Percentiles rank a stretch among this genome's conserved stretches.
Conservation (phyloP, 2,888 invertebrate genomes). For the Orthosia gracilis region DNA sequence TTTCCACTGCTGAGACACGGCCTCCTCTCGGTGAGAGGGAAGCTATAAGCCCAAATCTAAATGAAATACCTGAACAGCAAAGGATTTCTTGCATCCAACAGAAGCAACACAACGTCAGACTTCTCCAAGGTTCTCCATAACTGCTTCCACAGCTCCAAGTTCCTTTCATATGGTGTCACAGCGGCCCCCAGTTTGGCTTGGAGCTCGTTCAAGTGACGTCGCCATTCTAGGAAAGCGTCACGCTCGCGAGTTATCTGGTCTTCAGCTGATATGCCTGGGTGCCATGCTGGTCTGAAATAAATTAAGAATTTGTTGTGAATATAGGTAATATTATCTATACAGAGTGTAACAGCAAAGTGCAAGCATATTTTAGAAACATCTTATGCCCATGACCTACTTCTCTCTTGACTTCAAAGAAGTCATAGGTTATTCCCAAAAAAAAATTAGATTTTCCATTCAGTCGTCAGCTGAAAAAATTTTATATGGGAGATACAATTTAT, state of each 20-base stretch:
- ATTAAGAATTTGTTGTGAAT: background rate
- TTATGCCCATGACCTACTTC: no score
- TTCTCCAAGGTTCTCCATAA: constrained; percentile 99
- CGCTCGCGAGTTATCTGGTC: constrained; percentile 95
- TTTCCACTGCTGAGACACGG: no score
- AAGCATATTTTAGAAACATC: no score
- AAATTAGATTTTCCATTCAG: no score
- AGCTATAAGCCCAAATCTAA: background rate
- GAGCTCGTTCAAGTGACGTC: constrained; percentile 94
- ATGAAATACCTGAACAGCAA: constrained; percentile 93
- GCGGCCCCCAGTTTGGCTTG: constrained; percentile 95
- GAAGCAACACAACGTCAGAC: constrained; percentile 97
- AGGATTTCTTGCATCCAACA: constrained; percentile 99
- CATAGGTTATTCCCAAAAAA: no score
- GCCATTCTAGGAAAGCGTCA: constrained; percentile 97
- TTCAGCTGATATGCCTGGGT: constrained; percentile 93
- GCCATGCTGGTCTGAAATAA: constrained; percentile 94
- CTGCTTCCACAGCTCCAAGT: constrained; percentile 99
- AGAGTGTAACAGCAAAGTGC: no score
- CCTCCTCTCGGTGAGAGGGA: no score
- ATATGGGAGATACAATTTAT: no score
- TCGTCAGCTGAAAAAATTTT: no score
- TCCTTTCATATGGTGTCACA: constrained; percentile 99
- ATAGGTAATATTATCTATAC: no score
- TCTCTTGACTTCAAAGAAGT: no score